These are phyloP conservation scores for Scortum barcoo DNA, from an alignment of 2,113 vertebrate genomes.

Conservation along the genomic window DNA sequence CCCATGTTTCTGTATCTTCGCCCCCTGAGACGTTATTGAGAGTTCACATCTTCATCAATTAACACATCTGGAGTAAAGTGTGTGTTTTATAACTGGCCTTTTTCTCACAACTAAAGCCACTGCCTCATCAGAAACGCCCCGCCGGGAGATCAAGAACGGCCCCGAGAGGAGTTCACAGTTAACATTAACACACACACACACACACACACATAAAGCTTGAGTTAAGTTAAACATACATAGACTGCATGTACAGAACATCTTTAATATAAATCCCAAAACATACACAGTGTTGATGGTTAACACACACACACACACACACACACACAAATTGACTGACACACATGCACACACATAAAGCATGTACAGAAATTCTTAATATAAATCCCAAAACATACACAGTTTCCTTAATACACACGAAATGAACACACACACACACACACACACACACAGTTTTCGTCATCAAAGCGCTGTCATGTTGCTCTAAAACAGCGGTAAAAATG, in stretches of 20 bases:
- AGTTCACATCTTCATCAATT: neutral
- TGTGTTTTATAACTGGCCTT: neutral
- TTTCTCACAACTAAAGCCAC: neutral
- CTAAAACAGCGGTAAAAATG: conserved; percentile 60
- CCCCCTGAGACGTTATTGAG: neutral
- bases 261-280: neutral
- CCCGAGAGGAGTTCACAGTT: neutral
- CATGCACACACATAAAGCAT: neutral
- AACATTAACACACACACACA: neutral
- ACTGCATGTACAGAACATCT: neutral
- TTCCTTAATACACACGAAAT: neutral
- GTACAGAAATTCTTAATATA: neutral
- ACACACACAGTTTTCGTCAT: conserved; percentile 59
- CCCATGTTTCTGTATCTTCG: neutral
- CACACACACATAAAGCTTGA: neutral
- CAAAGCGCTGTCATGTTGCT: conserved; percentile 57
- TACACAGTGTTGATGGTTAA: neutral
- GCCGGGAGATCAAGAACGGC: neutral
- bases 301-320: neutral
- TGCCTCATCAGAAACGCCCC: conserved; percentile 10
- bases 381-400: neutral
- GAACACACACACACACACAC: neutral
- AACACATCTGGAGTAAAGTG: conserved; percentile 17
- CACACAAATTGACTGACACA: conserved; percentile 17
- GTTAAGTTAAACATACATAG: neutral